Conservation (phyloP, 2,888 invertebrate species). For the Amphipoea lucens region DNA sequence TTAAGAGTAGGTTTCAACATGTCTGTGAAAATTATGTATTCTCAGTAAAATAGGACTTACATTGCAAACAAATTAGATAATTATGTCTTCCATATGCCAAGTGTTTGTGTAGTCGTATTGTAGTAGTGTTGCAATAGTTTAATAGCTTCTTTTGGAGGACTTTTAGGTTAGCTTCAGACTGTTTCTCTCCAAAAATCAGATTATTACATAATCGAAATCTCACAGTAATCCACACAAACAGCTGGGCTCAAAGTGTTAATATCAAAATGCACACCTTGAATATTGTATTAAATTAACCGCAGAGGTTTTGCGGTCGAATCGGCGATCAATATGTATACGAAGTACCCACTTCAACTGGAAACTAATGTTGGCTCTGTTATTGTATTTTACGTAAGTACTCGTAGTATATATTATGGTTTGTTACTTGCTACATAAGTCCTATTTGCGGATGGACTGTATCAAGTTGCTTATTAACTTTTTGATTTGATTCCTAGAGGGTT, state of each 20-base stretch:
- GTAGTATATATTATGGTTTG: constrained; percentile 3
- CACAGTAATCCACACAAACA: constrained; percentile 8
- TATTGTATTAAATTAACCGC: constrained; percentile 56
- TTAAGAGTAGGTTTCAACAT: not conserved
- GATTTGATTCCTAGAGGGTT: not conserved
- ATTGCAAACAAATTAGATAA: not conserved
- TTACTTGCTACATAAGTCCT: constrained; percentile 33
- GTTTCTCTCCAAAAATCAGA: not conserved
- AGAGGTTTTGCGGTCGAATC: constrained; percentile 61
- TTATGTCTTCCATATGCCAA: not conserved
- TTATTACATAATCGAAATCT: constrained; percentile 28
- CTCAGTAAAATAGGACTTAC: not conserved
- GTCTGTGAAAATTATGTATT: not conserved
- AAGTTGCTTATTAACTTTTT: constrained; percentile 18
- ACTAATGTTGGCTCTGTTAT: constrained; percentile 54
- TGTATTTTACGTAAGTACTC: constrained; percentile 28
- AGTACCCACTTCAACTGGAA: constrained; percentile 41
- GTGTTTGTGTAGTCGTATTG: not conserved
- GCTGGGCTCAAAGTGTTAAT: constrained; percentile 30
- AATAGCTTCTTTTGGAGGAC: not conserved
- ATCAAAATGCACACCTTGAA: constrained; percentile 41
- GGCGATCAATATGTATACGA: constrained; percentile 42
- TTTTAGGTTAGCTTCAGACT: not conserved
- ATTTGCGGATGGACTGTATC: not conserved
- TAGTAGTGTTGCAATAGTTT: not conserved